Evolutionary conservation across 2,797 vertebrate genomes (phyloP), one percentile per base, ranked within the genome.

Genomic region (Podarcis siculus): DNA sequence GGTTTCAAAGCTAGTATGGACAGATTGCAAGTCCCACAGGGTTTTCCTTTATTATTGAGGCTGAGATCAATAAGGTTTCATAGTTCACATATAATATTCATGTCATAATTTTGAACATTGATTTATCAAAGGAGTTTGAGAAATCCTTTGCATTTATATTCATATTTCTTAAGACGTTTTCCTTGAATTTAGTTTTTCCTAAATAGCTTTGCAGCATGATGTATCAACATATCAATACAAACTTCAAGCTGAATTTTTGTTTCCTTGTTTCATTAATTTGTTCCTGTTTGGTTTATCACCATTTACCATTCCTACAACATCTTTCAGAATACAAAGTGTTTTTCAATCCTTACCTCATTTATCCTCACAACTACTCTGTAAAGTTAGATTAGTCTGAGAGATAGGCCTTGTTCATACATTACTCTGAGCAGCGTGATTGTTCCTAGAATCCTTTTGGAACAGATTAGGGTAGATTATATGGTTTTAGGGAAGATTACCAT

Each of bases 51-150:
- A 61, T 87, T 64, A 73, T 61, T 42, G 45, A 84, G 19, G 67
- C 19, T 80, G 30, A 84, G 79, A 84, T 88, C 82, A 88, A 79
- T 84, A 71, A 72, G 30, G 49, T 79, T 79, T 64, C 79, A n/a
- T 23, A 72, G 82, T 79, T 72, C 76, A 79, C 42, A 42, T 88
- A 88, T 79, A 84, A 89, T 89, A 85, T 75, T 79, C 82, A 85
- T 75, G 82, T 66, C 77, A 75, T 85, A 73, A 89, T 88, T 85
- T 61, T 13, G 37, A 39, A 58, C 37, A 80, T 85, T 85, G 82
- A 89, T 85, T 89, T 80, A 85, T 84, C 76, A 79, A 73, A 89
- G 42, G 69, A 80, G 58, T 32, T 39, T 82, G 80, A 67, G 15
- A 73, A 82, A 30, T 25, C 4, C 5, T 82, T 75, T 82, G 39